phyloP scores from a whole-genome alignment of 2,113 vertebrate genomes.

The Scolopax mira region DNA sequence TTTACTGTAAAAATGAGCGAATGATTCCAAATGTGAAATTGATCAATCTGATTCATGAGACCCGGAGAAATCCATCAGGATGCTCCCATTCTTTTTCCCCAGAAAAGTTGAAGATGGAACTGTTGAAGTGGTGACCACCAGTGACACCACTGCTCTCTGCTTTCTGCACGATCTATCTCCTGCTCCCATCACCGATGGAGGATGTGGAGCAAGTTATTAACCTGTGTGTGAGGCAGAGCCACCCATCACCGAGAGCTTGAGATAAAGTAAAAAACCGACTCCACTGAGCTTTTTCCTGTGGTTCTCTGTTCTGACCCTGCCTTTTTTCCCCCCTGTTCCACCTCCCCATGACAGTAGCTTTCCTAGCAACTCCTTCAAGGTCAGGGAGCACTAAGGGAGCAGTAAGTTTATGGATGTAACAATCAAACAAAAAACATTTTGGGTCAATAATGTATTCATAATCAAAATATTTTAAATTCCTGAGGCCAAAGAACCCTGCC shows the following conservation, averaged over 20 bases:
- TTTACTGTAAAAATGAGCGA: background rate
- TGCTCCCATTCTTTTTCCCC: background rate
- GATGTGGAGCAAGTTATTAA: background rate
- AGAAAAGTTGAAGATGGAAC: background rate
- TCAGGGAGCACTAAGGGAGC: background rate
- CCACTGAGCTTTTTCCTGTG: background rate
- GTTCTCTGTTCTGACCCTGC: background rate
- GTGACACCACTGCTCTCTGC: background rate
- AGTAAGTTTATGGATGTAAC: background rate
- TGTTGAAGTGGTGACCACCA: background rate
- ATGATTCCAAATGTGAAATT: background rate
- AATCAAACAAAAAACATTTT: background rate
- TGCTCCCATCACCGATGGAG: background rate
- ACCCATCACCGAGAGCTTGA: background rate
- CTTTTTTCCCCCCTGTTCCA: background rate
- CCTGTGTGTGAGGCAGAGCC: background rate
- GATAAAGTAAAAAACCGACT: background rate
- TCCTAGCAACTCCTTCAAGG: background rate
- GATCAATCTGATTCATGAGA: background rate
- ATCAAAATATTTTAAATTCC: conserved; percentile 29
- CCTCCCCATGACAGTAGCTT: background rate
- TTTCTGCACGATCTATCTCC: background rate
- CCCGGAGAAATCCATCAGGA: background rate
- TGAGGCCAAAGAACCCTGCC: background rate
- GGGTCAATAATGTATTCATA: background rate